Conservation (phyloP, 2,113 vertebrate genomes). For the Epinephelus moara region DNA sequence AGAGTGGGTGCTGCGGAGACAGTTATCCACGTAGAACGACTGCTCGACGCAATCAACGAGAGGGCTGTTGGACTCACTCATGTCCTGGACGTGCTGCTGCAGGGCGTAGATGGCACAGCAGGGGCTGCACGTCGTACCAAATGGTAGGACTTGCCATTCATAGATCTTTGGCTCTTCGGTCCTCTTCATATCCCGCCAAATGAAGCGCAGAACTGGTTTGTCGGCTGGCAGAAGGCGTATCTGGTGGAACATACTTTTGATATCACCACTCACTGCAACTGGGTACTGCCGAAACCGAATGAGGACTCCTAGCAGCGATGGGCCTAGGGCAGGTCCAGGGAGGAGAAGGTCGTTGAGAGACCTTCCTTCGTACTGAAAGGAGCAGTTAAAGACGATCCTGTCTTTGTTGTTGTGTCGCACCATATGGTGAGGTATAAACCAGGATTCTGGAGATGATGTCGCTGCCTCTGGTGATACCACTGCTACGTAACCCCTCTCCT, state of each 20-base stretch:
- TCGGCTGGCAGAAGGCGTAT: slow-evolving; percentile 23
- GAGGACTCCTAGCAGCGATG: not conserved
- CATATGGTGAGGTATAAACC: slow-evolving; percentile 24
- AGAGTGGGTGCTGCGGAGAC: slow-evolving; percentile 1
- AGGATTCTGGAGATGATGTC: not conserved
- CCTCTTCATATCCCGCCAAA: slow-evolving; percentile 34
- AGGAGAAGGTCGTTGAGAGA: slow-evolving; percentile 22
- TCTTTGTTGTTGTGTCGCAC: not conserved
- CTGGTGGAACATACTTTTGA: slow-evolving; percentile 50
- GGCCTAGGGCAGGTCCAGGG: slow-evolving; percentile 17
- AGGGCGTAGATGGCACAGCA: slow-evolving; percentile 47
- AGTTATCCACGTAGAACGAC: slow-evolving; percentile 50
- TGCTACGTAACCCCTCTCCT: not conserved
- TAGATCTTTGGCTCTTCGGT: slow-evolving; percentile 3
- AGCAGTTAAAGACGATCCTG: slow-evolving; percentile 34
- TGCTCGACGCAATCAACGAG: not conserved
- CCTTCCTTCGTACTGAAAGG: not conserved
- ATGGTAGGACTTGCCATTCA: slow-evolving; percentile 46
- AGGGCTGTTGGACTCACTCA: not conserved
- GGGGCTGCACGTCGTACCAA: slow-evolving; percentile 30
- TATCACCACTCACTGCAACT: slow-evolving; percentile 21
- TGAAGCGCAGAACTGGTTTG: slow-evolving; percentile 28
- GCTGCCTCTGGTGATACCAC: too few species aligned
- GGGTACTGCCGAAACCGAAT: slow-evolving; percentile 12
- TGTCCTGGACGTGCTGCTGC: slow-evolving; percentile 15